A percentile compares a stretch with the other conserved stretches of the same genome.
Conservation (phyloP, 2,797 vertebrate genomes). For the Acrocephalus scirpaceus region DNA sequence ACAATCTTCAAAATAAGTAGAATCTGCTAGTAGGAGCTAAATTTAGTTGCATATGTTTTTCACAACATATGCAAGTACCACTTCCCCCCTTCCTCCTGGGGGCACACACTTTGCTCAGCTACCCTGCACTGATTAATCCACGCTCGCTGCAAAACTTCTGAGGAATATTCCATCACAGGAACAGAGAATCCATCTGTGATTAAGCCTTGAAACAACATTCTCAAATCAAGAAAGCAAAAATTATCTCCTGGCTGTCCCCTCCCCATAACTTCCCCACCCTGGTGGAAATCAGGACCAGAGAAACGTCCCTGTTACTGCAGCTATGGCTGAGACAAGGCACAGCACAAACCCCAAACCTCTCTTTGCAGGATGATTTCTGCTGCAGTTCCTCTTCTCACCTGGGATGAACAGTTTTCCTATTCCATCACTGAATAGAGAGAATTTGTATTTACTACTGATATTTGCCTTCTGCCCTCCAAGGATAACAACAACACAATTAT, state of each 20-base stretch:
- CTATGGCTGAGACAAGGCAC: not conserved
- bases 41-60: slow-evolving; percentile 58
- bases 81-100: not conserved
- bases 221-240: not conserved
- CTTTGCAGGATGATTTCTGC: not conserved
- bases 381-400: not conserved
- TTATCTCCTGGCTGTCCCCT: no score
- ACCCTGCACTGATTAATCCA: not conserved
- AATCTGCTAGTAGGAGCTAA: slow-evolving; percentile 26
- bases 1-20: slow-evolving; percentile 53
- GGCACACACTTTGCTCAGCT: not conserved
- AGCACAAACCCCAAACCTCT: not conserved
- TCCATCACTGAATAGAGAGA: not conserved
- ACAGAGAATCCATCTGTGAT: not conserved
- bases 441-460: not conserved
- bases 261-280: fast-evolving
- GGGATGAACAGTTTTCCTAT: not conserved
- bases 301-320: not conserved
- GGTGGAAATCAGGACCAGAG: not conserved
- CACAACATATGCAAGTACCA: slow-evolving; percentile 47
- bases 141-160: not conserved
- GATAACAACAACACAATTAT: not conserved
- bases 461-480: not conserved
- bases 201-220: not conserved
- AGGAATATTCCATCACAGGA: not conserved